phyloP scores from a whole-genome alignment of 2,113 vertebrate genomes.

The Origma solitaria region DNA sequence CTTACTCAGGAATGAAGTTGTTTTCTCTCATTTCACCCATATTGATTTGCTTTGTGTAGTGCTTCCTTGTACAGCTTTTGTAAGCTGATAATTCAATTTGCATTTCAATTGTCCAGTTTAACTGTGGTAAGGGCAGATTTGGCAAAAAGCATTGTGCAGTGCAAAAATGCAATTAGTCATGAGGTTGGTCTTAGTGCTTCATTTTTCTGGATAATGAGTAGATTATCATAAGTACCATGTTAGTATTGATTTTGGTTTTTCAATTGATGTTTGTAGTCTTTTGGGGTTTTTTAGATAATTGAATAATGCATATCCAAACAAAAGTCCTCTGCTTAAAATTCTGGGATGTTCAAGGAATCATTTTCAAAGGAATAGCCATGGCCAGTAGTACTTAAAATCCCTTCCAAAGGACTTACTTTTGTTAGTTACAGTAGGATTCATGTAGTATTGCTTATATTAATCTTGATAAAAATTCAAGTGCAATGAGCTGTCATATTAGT shows the following conservation, averaged over 20 bases:
- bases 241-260: conserved; percentile 4
- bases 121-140: background rate
- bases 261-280: background rate
- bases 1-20: background rate
- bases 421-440: background rate
- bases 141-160: background rate
- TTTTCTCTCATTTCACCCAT: background rate
- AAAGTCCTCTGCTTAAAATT: background rate
- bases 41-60: background rate
- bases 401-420: background rate
- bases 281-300: background rate
- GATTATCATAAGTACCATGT: background rate
- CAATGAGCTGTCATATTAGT: background rate
- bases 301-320: background rate
- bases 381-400: background rate
- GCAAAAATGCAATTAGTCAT: background rate
- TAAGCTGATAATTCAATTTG: background rate
- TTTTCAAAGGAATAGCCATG: background rate
- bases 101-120: background rate
- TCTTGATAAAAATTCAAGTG: background rate
- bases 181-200: background rate
- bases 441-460: background rate
- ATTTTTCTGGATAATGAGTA: background rate
- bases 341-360: background rate
- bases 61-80: background rate